Evolutionary conservation across 2,888 invertebrate genomes (phyloP), one percentile per base, ranked within the genome.

Genomic region (Eupithecia subfuscata): DNA sequence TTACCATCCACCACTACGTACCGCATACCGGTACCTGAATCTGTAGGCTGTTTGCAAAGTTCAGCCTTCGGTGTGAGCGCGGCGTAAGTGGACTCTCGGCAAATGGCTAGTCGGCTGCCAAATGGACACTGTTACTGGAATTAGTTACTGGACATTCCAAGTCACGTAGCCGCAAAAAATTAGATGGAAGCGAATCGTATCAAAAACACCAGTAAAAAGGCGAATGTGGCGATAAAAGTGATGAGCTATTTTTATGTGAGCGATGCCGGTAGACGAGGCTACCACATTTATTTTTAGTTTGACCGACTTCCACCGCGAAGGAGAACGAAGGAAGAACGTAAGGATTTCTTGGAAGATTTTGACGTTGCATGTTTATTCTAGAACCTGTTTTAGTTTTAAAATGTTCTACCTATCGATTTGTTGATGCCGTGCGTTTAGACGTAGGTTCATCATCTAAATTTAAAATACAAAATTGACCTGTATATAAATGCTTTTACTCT

Each of bases 61-160:
- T 30, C 68, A 18, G 74, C 56, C 1, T 65, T n/a, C 65, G 9
- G 25, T 45, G 65, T 25, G n/a, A 76, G 63, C 56, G 71, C 12
- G 56, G 52, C 25, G 0, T 82, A 80, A 86, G 82, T 85, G 85
- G 85, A 83, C 82, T 83, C 81, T 84, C 83, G 74, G 82, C 79
- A 85, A 86, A 87, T 86, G 82, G 83, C 75, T 64, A 76, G 78
- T 72, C 75, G 75, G 83, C 74, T 85, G 87, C 85, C 87, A 87
- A 87, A 87, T 86, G 84, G 87, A 81, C 84, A 83, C 79, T 78
- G 84, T 83, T 85, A 81, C 81, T 76, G 79, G 83, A 80, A 79
- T 82, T 85, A 80, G 78, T 79, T 71, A 65, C 75, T 70, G 78
- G 76, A 76, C 78, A 77, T 82, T 80, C 78, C 76, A 75, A 80